Evolutionary conservation across 2,797 vertebrate species (phyloP).

Genomic region (Lepilemur ruficaudatus): DNA sequence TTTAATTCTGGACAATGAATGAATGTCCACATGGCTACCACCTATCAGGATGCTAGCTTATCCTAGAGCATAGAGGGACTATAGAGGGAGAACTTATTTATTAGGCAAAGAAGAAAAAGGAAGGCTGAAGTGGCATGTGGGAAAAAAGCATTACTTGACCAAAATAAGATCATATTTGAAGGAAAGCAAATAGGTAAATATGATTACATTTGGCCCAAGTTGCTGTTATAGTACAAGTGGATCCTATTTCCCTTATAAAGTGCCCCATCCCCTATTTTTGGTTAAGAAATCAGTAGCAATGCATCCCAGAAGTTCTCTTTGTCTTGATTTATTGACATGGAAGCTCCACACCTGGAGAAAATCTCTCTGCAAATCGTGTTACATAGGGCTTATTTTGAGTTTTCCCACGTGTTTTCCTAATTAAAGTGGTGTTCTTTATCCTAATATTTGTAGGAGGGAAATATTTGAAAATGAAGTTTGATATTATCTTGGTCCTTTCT

Average conservation of each 20-base stretch:
- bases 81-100: constrained; percentile 21
- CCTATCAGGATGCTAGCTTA: not conserved
- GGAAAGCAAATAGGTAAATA: constrained; percentile 62
- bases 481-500: constrained; percentile 24
- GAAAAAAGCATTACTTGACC: not conserved
- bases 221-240: constrained; percentile 69
- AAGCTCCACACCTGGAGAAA: constrained; percentile 44
- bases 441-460: constrained; percentile 45
- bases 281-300: constrained; percentile 57
- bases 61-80: not conserved
- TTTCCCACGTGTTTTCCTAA: constrained; percentile 52
- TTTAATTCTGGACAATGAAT: constrained; percentile 51
- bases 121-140: not conserved
- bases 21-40: not conserved
- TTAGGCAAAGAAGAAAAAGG: constrained; percentile 11
- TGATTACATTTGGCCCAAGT: constrained; percentile 63
- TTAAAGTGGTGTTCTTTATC: constrained; percentile 64
- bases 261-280: not conserved
- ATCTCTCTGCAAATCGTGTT: constrained; percentile 44
- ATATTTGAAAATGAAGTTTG: constrained; percentile 53
- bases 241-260: constrained; percentile 63
- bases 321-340: constrained; percentile 63
- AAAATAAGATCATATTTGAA: constrained; percentile 66
- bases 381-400: constrained; percentile 35
- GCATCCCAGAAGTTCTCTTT: constrained; percentile 51